These are phyloP conservation scores for Brienomyrus brachyistius DNA, from an alignment of 2,113 vertebrate genomes.

Conservation along the genomic window DNA sequence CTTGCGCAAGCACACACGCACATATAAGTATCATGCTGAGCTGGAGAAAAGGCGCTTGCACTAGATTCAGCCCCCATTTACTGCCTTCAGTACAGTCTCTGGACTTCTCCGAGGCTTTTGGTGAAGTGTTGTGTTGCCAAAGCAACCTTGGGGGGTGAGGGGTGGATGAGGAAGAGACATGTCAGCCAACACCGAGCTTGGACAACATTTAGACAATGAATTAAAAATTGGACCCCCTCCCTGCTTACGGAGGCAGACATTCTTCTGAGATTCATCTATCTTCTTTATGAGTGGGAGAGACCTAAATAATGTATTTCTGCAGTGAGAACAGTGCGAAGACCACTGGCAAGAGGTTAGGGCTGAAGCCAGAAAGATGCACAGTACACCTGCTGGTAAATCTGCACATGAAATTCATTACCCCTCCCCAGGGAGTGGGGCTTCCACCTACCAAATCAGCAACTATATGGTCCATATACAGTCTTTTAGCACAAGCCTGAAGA, in stretches of 20 bases:
- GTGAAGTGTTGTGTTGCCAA: constrained; percentile 8
- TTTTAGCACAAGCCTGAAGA: not conserved
- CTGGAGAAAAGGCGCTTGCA: not conserved
- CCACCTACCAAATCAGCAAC: not conserved
- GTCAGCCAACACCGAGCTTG: not conserved
- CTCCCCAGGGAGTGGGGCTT: not conserved
- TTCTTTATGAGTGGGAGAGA: not conserved
- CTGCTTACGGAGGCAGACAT: not conserved
- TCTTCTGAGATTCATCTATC: not conserved
- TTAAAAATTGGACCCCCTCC: not conserved
- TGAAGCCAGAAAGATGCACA: not conserved
- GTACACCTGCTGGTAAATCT: not conserved
- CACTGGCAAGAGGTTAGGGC: not conserved
- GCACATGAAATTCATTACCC: not conserved
- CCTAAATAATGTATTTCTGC: not conserved
- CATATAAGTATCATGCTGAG: constrained; percentile 12
- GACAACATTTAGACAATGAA: constrained; percentile 15
- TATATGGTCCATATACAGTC: not conserved
- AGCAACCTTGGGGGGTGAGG: not conserved
- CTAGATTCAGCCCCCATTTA: constrained; percentile 12
- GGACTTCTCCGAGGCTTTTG: not conserved
- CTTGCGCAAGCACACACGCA: constrained; percentile 44
- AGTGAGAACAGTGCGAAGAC: not conserved
- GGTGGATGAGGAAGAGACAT: not conserved
- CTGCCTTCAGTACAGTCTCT: not conserved